These are phyloP conservation scores for Miltochrista miniata DNA, from an alignment of 2,888 invertebrate genomes.

Conservation along the genomic window DNA sequence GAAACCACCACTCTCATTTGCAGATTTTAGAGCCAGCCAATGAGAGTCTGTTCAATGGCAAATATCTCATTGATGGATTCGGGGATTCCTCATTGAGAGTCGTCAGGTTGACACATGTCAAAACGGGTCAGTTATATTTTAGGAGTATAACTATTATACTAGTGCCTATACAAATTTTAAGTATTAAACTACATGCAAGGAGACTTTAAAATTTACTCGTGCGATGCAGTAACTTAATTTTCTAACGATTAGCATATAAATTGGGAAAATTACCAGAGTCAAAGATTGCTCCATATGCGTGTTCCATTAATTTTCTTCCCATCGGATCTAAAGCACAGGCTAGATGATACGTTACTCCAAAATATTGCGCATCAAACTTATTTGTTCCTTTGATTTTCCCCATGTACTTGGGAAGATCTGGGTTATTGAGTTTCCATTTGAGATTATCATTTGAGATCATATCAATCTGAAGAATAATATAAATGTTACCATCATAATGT, in stretches of 20 bases:
- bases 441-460: slow-evolving; percentile 89
- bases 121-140: too few species aligned
- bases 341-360: slow-evolving; percentile 86
- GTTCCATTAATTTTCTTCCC: slow-evolving; percentile 87
- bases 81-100: too few species aligned
- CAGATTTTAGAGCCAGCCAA: too few species aligned
- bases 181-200: neutral
- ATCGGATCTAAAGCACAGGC: slow-evolving; percentile 87
- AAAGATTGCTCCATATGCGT: slow-evolving; percentile 87
- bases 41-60: too few species aligned
- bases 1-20: too few species aligned
- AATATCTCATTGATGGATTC: too few species aligned
- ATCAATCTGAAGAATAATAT: slow-evolving; percentile 78
- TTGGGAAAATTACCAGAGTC: slow-evolving; percentile 85
- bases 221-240: too few species aligned
- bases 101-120: too few species aligned
- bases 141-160: too few species aligned
- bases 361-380: slow-evolving; percentile 88
- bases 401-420: slow-evolving; percentile 85
- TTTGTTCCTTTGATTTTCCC: slow-evolving; percentile 85
- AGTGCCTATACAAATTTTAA: too few species aligned
- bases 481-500: neutral
- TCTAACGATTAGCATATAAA: too few species aligned
- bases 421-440: slow-evolving; percentile 85
- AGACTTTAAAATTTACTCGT: too few species aligned